Percentiles rank a stretch among this genome's conserved stretches.
phyloP scores from a whole-genome alignment of 2,888 invertebrate genomes.

The Caenorhabditis wallacei region DNA sequence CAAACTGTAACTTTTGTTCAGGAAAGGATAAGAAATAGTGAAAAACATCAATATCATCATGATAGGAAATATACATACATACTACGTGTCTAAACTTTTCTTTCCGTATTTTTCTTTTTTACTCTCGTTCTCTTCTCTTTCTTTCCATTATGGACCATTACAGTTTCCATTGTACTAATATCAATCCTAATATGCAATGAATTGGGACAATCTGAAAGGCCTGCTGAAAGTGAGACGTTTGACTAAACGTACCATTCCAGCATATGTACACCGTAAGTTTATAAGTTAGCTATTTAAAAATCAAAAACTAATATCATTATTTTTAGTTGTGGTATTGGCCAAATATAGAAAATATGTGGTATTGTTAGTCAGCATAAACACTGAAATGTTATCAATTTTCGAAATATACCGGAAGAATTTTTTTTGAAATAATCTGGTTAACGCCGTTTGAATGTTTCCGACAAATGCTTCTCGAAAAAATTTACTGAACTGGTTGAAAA shows the following conservation, averaged over 20 bases:
- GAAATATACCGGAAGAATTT: too few species aligned
- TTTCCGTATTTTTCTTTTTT: neutral
- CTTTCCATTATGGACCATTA: slow-evolving; percentile 8
- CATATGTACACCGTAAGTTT: slow-evolving; percentile 63
- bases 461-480: too few species aligned
- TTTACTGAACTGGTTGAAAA: too few species aligned
- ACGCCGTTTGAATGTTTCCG: too few species aligned
- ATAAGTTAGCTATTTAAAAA: too few species aligned
- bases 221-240: slow-evolving; percentile 53
- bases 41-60: slow-evolving; percentile 45
- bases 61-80: slow-evolving; percentile 26
- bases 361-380: too few species aligned
- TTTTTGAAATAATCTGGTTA: too few species aligned
- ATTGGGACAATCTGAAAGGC: slow-evolving; percentile 63
- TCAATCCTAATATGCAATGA: slow-evolving; percentile 52
- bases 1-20: slow-evolving; percentile 38
- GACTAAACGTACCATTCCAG: slow-evolving; percentile 63
- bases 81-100: slow-evolving; percentile 48
- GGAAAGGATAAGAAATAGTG: slow-evolving; percentile 41
- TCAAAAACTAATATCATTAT: too few species aligned
- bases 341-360: too few species aligned
- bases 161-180: slow-evolving; percentile 26
- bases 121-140: neutral
- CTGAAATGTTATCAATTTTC: too few species aligned
- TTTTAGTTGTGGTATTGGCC: too few species aligned